Evolutionary conservation across 1,140 invertebrate genomes (phyloP).

Genomic region (Tetranychus cinnabarinus): DNA sequence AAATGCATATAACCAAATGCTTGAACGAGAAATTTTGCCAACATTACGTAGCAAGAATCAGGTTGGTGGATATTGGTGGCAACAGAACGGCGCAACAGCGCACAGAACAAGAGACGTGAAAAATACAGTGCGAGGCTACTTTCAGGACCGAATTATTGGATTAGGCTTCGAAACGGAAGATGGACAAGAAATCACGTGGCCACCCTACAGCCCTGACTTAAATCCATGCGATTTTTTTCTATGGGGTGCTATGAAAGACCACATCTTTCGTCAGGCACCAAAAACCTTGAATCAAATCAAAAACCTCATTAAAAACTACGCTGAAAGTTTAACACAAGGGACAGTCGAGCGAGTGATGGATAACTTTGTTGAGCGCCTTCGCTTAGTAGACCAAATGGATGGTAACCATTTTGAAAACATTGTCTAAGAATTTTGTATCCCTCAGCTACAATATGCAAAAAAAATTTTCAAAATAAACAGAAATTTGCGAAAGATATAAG

Average conservation of each 20-base stretch:
- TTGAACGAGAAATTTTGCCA: neutral
- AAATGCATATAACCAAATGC: neutral
- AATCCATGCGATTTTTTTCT: constrained; percentile 5
- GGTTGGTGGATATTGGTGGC: neutral
- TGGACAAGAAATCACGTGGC: constrained; percentile 6
- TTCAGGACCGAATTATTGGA: neutral
- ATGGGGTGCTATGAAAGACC: constrained; percentile 4
- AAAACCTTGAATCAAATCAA: neutral
- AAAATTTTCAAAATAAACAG: neutral
- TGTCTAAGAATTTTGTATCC: neutral
- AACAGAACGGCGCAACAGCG: neutral
- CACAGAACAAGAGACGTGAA: neutral
- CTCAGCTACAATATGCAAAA: neutral
- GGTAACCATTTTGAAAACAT: neutral
- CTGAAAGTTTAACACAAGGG: neutral
- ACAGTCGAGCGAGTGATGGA: neutral
- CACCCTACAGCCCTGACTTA: constrained; percentile 4
- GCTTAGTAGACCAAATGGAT: neutral
- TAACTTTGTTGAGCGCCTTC: neutral
- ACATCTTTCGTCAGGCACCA: neutral
- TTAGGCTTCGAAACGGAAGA: neutral
- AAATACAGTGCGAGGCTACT: neutral
- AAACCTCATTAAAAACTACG: neutral
- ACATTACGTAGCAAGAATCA: neutral
- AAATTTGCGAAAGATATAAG: neutral